Conservation (phyloP, 1,140 invertebrate species). For the Centruroides vittatus region DNA sequence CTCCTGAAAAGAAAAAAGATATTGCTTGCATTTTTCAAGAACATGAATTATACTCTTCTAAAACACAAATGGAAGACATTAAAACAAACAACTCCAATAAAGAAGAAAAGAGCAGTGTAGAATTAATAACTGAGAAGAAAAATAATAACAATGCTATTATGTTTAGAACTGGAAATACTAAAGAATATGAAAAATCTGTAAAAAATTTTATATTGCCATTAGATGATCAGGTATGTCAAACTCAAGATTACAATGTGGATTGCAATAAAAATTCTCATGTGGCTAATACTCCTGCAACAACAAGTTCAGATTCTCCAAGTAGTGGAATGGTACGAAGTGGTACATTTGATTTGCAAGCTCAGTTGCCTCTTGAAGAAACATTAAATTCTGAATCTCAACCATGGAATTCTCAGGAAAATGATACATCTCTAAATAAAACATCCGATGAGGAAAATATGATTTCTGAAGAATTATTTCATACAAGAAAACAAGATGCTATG, state of each 20-base stretch:
- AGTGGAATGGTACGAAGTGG: constrained; percentile 17
- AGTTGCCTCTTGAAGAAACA: constrained; percentile 10
- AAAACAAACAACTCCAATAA: neutral
- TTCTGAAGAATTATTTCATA: neutral
- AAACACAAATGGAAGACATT: neutral
- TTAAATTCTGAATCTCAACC: neutral
- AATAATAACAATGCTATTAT: neutral
- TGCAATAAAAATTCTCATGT: too few species aligned
- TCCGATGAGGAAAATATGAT: neutral
- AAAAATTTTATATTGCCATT: neutral
- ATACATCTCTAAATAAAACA: neutral
- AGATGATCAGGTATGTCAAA: too few species aligned
- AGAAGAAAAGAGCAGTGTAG: neutral
- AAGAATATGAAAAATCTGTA: neutral
- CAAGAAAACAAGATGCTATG: neutral
- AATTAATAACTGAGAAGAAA: neutral
- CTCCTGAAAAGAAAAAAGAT: constrained; percentile 10
- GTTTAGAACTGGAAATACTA: neutral
- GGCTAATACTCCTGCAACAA: too few species aligned
- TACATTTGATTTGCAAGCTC: constrained; percentile 17
- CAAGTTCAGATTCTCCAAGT: neutral
- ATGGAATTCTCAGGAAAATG: neutral
- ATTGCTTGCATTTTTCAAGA: neutral
- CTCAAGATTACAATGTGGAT: too few species aligned
- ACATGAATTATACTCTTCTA: neutral